phyloP scores from a whole-genome alignment of 2,113 vertebrate genomes.

The Heterochromis multidens region DNA sequence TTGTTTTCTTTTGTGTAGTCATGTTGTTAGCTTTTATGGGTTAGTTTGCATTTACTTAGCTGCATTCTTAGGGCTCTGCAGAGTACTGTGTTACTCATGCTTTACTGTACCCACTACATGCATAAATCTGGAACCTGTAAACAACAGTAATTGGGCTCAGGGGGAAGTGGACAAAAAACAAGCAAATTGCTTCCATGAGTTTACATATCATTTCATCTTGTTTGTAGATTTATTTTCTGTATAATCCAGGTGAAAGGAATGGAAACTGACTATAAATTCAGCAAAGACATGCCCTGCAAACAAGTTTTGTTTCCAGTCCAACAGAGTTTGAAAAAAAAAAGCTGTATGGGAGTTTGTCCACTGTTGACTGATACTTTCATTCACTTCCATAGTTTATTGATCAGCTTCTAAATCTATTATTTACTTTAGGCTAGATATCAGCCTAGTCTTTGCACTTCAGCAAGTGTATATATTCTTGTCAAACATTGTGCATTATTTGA shows the following conservation, averaged over 20 bases:
- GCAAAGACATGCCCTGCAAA: background rate
- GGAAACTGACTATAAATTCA: background rate
- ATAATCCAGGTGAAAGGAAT: background rate
- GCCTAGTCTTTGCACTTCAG: background rate
- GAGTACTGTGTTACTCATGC: constrained; percentile 7
- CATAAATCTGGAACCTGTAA: constrained; percentile 48
- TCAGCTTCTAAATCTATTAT: constrained; percentile 24
- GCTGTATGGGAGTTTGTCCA: background rate
- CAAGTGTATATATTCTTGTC: background rate
- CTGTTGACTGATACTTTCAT: background rate
- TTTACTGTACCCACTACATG: constrained; percentile 28
- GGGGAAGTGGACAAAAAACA: constrained; percentile 32
- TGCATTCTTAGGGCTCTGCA: background rate
- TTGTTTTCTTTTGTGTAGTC: background rate
- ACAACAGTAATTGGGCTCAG: constrained; percentile 67
- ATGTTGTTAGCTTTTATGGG: background rate
- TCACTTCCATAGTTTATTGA: background rate
- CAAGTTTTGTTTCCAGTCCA: background rate
- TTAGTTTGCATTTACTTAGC: constrained; percentile 10
- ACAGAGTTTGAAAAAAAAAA: background rate
- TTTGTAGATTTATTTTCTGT: background rate
- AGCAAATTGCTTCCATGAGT: constrained; percentile 10
- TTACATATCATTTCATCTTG: constrained; percentile 1
- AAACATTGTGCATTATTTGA: background rate
- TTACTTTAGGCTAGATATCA: background rate